Base-by-base conservation (phyloP, 2,797 vertebrate genomes). In the Gouania willdenowi region DNA sequence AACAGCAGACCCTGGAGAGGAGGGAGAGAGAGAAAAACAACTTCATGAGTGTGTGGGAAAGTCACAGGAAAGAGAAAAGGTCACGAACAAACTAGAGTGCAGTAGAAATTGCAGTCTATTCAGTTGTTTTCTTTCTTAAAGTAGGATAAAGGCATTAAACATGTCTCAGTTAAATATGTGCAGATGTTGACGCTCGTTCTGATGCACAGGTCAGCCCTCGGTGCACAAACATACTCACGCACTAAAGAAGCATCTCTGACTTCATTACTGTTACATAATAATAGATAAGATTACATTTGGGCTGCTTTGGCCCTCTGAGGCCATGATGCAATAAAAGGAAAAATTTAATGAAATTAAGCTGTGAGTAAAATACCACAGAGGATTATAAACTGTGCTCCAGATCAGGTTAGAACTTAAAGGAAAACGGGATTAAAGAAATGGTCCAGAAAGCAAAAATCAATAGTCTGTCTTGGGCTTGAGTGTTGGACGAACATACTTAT, bases 1-100 rank as follows among this genome's bases (percentile, higher is more conserved):
- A 94, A 96, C 48, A 97, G 53, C 23, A 94, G 53, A 2, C 90
- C 92, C 94, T 97, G 74, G 0, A 2, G 42, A 11, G 5, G 33
- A n/a, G n/a, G n/a, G n/a, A n/a, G 40, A 5, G 15, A 3, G 13
- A 24, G 37, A 20, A 13, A 8, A n/a, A 17, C 10, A 10, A 7
- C 27, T 0, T 13, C 15, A 10, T 22, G 7, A 35, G 28, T 13
- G 1, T 2, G 18, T 11, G 17, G 12, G 22, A 39, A 33, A 25
- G 13, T 1, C n/a, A 7, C 10, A 20, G 26, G 8, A n/a, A 59
- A 27, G 31, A 2, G 1, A 49, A 33, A 41, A 34, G 53, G 11
- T 21, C 26, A 35, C 17, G 41, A 71, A 55, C 52, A 65, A 75
- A 71, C 48, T 62, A 8, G 67, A 38, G 14, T n/a, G n/a, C n/a